Conservation (phyloP, 1,140 invertebrate species). For the Drosophila seguyi region DNA sequence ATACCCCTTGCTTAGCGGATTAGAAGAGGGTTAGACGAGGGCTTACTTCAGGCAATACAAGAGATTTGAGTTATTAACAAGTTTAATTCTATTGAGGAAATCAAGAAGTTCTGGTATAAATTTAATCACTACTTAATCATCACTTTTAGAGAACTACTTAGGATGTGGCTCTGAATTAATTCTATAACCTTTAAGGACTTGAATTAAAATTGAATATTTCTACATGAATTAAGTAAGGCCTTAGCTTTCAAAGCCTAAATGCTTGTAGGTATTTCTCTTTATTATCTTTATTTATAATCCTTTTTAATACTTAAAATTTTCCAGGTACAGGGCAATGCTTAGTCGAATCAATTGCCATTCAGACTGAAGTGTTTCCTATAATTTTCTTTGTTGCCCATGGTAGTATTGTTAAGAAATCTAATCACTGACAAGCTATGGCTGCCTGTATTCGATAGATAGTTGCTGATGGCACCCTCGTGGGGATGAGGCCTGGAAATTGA, state of each 20-base stretch:
- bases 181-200: background rate
- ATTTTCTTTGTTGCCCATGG: constrained; percentile 48
- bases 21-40: constrained; percentile 16
- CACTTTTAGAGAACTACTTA: background rate
- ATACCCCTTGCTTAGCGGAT: constrained; percentile 52
- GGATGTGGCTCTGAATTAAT: background rate
- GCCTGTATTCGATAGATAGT: constrained; percentile 82
- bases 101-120: background rate
- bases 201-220: no score
- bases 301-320: background rate
- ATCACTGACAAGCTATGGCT: constrained; percentile 83
- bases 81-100: background rate
- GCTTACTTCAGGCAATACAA: background rate
- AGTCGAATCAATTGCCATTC: background rate
- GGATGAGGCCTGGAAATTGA: constrained; percentile 28
- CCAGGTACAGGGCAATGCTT: background rate
- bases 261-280: no score
- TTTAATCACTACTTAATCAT: background rate
- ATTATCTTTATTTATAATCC: background rate
- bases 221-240: no score
- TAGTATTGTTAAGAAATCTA: constrained; percentile 71
- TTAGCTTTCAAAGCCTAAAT: no score
- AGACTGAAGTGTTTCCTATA: constrained; percentile 10
- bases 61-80: background rate
- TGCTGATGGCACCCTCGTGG: constrained; percentile 71